Percentiles rank a stretch among this genome's conserved stretches.
These are phyloP conservation scores for Agonum fuliginosum DNA, from an alignment of 2,888 invertebrate species.

Conservation along the genomic window DNA sequence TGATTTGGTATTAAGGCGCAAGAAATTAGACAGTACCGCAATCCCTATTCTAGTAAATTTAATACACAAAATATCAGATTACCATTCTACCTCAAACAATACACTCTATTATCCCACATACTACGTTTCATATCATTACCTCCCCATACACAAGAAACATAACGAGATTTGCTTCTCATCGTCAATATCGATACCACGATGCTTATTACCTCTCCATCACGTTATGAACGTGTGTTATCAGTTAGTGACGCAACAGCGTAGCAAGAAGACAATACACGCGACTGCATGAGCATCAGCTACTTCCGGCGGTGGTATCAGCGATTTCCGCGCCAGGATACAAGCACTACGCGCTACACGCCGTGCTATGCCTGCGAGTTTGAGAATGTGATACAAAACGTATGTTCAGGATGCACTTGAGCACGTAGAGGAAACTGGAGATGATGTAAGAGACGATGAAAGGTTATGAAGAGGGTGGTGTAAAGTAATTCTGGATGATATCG, in stretches of 20 bases:
- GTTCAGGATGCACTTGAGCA: neutral
- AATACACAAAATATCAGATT: too few relatives aligned
- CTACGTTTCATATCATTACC: neutral
- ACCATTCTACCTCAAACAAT: too few relatives aligned
- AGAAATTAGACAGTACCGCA: too few relatives aligned
- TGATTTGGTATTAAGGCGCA: too few relatives aligned
- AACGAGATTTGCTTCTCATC: neutral
- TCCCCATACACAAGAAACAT: neutral
- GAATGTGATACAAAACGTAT: too few relatives aligned
- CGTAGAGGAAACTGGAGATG: neutral
- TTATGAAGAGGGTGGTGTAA: too few relatives aligned
- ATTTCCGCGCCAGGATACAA: constrained; percentile 28
- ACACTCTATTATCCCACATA: too few relatives aligned
- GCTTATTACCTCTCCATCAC: constrained; percentile 13
- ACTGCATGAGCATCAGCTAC: constrained; percentile 46
- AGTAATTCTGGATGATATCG: too few relatives aligned
- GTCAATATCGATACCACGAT: neutral
- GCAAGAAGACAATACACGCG: constrained; percentile 48
- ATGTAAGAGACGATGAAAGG: neutral
- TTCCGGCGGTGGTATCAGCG: constrained; percentile 37
- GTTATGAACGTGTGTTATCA: constrained; percentile 48
- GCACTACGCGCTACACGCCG: neutral
- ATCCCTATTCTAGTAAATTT: too few relatives aligned
- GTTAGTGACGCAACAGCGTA: neutral
- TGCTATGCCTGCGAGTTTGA: too few relatives aligned